phyloP scores from a whole-genome alignment of 2,888 invertebrate species.

The Nymphalis c-album region DNA sequence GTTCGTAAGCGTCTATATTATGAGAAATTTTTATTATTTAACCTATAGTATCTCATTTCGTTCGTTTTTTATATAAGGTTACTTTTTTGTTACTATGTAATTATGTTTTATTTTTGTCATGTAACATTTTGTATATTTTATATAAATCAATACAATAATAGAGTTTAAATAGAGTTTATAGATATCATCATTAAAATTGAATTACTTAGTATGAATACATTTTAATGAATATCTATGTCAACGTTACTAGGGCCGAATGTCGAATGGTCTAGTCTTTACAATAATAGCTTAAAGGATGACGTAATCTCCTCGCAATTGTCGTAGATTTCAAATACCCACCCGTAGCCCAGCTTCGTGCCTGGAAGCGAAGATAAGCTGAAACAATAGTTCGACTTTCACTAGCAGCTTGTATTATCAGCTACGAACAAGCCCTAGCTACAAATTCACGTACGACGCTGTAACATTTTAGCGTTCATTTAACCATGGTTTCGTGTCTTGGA shows the following conservation, averaged over 20 bases:
- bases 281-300: not conserved
- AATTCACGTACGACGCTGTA: not conserved
- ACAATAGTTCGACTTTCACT: slow-evolving; percentile 21
- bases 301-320: slow-evolving; percentile 2
- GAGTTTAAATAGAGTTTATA: no score
- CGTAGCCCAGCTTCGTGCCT: slow-evolving; percentile 13
- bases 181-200: not conserved
- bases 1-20: no score
- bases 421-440: not conserved
- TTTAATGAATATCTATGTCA: not conserved
- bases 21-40: no score
- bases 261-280: not conserved
- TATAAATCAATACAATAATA: not conserved
- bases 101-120: no score
- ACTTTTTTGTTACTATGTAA: no score
- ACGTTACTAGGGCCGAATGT: not conserved
- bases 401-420: slow-evolving; percentile 11
- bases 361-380: slow-evolving; percentile 26
- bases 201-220: not conserved
- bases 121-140: no score
- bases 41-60: no score
- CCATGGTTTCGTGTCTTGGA: not conserved
- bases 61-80: no score
- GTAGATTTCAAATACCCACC: slow-evolving; percentile 4
- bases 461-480: not conserved